Evolutionary conservation across 2,113 vertebrate genomes (phyloP), one percentile per base, ranked within the genome.

Genomic region (Helogale parvula): DNA sequence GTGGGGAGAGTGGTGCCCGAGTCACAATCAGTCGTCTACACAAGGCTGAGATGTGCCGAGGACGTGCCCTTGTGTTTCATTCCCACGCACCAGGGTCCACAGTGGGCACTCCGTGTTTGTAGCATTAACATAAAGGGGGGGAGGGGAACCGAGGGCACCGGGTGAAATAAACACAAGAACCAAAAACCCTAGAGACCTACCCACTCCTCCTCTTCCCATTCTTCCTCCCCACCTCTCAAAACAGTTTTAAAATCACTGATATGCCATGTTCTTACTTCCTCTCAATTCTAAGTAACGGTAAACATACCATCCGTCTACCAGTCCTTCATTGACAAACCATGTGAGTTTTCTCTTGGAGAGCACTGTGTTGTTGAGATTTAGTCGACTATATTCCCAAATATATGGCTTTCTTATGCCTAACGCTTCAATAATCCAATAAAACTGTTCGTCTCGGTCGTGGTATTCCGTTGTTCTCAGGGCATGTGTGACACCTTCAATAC

Each of bases 361-460:
- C 91, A 99, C 98, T 0, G 99, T 99, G 98, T 99, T 99, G 98
- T 99, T 99, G 95, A 99, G 99, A 98, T 99, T 99, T 93, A 99
- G 99, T 38, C 99, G 98, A 92, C 99, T 99, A 12, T 99, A 99
- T 96, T 99, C 99, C 99, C 99, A 99, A 97, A 99, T 99, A 87
- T 99, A 99, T 0, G 99, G 99, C 74, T 99, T 99, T 76, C 99
- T 99, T 97, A 99, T 99, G 35, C 99, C 98, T 97, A 99, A 97
- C 6, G 99, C 99, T 29, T 99, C 98, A 68, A 99, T 99, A 57
- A 99, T 98, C 99, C 99, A 99, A 94, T 99, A 99, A 97, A 99
- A 99, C 83, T 99, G 99, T 25, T 99, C 99, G 33, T 99, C 99
- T 25, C 99, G 99, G 97, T 99, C 99, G 41, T 99, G 99, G 97